phyloP scores from a whole-genome alignment of 2,888 invertebrate genomes.

The Amblyjoppa proteus region DNA sequence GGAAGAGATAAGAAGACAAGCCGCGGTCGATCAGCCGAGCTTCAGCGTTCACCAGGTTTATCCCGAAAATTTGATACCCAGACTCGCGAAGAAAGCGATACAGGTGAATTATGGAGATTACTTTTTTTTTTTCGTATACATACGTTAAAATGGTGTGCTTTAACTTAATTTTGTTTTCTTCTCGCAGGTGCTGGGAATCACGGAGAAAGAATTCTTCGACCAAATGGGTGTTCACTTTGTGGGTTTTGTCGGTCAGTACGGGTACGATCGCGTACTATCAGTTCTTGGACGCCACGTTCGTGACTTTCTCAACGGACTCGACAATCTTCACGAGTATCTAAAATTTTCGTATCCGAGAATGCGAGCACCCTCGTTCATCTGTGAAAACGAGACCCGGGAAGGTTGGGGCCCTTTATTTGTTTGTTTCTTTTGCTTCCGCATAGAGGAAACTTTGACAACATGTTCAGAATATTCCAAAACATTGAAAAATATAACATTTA shows the following conservation, averaged over 20 bases:
- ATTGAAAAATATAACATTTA: too few species aligned
- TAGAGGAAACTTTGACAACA: too few species aligned
- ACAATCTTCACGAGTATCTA: slow-evolving; percentile 98
- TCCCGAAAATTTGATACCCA: slow-evolving; percentile 94
- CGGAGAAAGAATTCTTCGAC: slow-evolving; percentile 96
- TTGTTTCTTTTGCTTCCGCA: too few species aligned
- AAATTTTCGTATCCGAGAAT: slow-evolving; percentile 97
- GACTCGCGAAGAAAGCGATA: slow-evolving; percentile 94
- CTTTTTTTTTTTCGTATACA: neutral
- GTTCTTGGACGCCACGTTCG: slow-evolving; percentile 97
- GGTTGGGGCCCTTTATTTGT: slow-evolving; percentile 72
- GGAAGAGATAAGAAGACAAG: slow-evolving; percentile 95
- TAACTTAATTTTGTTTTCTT: neutral
- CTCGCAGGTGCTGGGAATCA: slow-evolving; percentile 93
- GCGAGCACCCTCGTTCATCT: slow-evolving; percentile 98
- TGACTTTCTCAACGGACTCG: slow-evolving; percentile 97
- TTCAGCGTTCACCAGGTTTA: slow-evolving; percentile 97
- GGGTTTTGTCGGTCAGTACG: slow-evolving; percentile 96
- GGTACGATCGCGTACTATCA: slow-evolving; percentile 96
- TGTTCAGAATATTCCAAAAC: too few species aligned
- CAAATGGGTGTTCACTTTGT: slow-evolving; percentile 98
- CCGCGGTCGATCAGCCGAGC: slow-evolving; percentile 94
- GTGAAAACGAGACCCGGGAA: slow-evolving; percentile 96
- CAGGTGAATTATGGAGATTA: slow-evolving; percentile 87
- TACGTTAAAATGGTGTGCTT: neutral